Conservation (phyloP, 2,888 invertebrate genomes). For the Watsonalla binaria region DNA sequence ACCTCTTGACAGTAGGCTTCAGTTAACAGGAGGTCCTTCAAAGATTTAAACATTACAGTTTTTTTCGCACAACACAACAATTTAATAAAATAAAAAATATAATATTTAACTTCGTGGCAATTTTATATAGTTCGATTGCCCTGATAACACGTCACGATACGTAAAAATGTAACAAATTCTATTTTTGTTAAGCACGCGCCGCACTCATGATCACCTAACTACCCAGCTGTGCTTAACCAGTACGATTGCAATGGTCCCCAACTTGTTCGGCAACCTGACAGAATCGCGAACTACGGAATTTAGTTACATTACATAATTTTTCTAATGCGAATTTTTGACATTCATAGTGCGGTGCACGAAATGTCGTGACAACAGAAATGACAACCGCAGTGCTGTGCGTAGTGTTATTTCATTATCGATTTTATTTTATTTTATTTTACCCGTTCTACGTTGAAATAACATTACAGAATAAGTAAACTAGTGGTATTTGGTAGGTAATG, state of each 20-base stretch:
- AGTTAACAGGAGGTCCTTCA: constrained; percentile 80
- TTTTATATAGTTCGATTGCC: constrained; percentile 54
- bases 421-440: too few species aligned
- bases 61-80: constrained; percentile 55
- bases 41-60: constrained; percentile 81
- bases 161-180: constrained; percentile 70
- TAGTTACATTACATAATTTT: constrained; percentile 6
- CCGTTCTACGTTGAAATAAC: too few species aligned
- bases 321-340: neutral
- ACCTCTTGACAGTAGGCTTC: constrained; percentile 87
- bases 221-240: constrained; percentile 46
- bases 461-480: too few species aligned
- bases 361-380: neutral
- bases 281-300: constrained; percentile 23
- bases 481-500: too few species aligned
- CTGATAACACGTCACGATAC: constrained; percentile 66
- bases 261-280: neutral
- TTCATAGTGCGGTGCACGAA: neutral
- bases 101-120: constrained; percentile 43
- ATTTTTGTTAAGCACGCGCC: constrained; percentile 70
- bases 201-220: constrained; percentile 59
- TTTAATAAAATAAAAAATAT: constrained; percentile 40
- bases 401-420: too few species aligned
- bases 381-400: too few species aligned
- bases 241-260: neutral